These are phyloP conservation scores for Leucopsar rothschildi DNA, from an alignment of 2,113 vertebrate genomes.

Conservation along the genomic window DNA sequence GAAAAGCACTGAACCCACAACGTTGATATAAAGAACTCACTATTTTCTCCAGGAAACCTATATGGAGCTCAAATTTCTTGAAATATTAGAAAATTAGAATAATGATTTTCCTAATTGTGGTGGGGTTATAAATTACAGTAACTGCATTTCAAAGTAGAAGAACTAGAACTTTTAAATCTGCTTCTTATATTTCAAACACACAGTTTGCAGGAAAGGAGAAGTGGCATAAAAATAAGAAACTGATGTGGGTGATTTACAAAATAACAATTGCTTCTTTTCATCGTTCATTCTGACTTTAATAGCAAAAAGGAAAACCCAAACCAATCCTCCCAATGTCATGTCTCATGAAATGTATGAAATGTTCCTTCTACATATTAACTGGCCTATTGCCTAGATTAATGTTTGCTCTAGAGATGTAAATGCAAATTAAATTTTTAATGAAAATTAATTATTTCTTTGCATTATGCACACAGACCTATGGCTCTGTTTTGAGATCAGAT, in stretches of 20 bases:
- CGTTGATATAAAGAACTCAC: neutral
- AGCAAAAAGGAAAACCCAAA: neutral
- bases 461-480: neutral
- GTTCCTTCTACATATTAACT: neutral
- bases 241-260: neutral
- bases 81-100: neutral
- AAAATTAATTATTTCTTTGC: neutral
- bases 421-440: neutral
- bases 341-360: neutral
- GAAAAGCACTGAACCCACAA: neutral
- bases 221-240: neutral
- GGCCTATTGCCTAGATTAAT: neutral
- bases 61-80: neutral
- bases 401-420: neutral
- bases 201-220: neutral
- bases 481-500: neutral
- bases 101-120: neutral
- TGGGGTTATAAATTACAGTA: neutral
- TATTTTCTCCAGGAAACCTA: neutral
- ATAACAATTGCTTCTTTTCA: rapidly evolving
- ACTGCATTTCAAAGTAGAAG: neutral
- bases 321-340: neutral
- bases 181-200: neutral
- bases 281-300: neutral
- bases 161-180: neutral